Conservation (phyloP, 2,113 vertebrate species). For the Excalfactoria chinensis region DNA sequence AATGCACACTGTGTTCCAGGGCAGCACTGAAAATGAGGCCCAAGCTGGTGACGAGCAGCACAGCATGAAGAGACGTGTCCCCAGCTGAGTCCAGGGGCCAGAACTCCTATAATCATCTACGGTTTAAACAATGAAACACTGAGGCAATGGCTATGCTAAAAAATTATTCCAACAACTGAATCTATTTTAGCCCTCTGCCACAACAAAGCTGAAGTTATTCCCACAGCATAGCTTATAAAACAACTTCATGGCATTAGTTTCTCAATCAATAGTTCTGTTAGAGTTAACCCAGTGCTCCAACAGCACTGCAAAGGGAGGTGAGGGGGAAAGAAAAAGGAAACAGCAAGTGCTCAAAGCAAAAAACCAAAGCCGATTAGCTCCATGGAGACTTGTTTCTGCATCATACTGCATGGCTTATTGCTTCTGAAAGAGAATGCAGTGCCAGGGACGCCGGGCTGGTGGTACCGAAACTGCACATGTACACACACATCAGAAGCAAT, state of each 20-base stretch:
- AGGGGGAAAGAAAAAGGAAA: background rate
- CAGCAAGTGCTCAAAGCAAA: slow-evolving; percentile 18
- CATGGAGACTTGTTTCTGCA: slow-evolving; percentile 64
- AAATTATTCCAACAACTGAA: background rate
- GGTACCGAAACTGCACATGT: slow-evolving; percentile 11
- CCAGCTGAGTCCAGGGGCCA: background rate
- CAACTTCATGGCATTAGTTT: slow-evolving; percentile 6
- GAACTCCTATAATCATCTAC: background rate
- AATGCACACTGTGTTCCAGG: background rate
- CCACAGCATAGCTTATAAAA: background rate
- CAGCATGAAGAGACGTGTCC: background rate
- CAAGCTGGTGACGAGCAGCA: background rate
- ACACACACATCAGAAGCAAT: background rate
- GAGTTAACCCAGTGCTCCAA: slow-evolving; percentile 2
- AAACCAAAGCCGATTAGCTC: slow-evolving; percentile 62
- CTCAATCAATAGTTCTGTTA: slow-evolving; percentile 46
- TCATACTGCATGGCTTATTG: slow-evolving; percentile 41
- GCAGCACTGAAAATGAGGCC: background rate
- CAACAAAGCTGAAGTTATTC: background rate
- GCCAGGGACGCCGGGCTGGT: background rate
- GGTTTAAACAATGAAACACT: background rate
- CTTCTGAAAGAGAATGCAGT: slow-evolving; percentile 35
- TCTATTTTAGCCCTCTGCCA: background rate
- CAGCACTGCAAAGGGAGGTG: background rate
- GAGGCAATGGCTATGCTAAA: background rate